Base-by-base conservation (phyloP, 1,140 invertebrate genomes). In the Ips typographus region DNA sequence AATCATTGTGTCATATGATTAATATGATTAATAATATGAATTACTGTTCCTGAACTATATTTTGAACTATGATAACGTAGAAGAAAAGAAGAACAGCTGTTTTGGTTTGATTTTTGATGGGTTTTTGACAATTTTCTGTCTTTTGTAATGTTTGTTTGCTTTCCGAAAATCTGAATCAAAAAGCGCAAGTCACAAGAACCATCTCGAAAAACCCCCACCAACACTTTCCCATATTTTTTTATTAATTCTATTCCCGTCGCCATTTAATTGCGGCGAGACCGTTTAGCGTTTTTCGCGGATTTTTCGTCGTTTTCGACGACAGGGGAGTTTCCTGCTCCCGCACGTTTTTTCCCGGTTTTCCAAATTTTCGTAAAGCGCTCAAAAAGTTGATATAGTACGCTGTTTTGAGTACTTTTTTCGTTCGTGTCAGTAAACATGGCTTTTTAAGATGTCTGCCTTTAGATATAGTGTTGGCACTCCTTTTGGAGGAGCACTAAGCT, bases 381-480 rank as follows among this genome's bases (percentile, higher is more conserved):
- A 55, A 51, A 4, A 37, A 41, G 8, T 38, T 51, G 65, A 40
- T 44, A 61, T 61, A 55, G 44, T 41, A 39, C 44, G n/a, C n/a
- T 47, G 44, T 39, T 68, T 43, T 41, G n/a, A 71, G 65, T 77
- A 81, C 83, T 85, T 85, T 83, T 83, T 80, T 82, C 82, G 81
- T 79, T 80, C 78, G 78, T 80, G 73, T 81, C 81, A 77, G 82
- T 84, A 89, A 89, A 89, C 87, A 91, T 91, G 90, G 89, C 88
- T 89, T 90, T 86, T 86, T 91, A 89, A 90, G 85, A 91, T 91
- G 89, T 89, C 85, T 87, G 82, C 82, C 79, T 80, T 86, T 84
- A 86, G 86, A 81, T 82, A 84, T 82, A 78, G 79, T 80, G 82
- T 82, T 79, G 82, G 84, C 84, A 87, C 89, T 89, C 87, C 87